Percentiles rank a stretch among this genome's conserved stretches.
Evolutionary conservation across 2,888 invertebrate genomes (phyloP).

Genomic region (Metellina segmentata): DNA sequence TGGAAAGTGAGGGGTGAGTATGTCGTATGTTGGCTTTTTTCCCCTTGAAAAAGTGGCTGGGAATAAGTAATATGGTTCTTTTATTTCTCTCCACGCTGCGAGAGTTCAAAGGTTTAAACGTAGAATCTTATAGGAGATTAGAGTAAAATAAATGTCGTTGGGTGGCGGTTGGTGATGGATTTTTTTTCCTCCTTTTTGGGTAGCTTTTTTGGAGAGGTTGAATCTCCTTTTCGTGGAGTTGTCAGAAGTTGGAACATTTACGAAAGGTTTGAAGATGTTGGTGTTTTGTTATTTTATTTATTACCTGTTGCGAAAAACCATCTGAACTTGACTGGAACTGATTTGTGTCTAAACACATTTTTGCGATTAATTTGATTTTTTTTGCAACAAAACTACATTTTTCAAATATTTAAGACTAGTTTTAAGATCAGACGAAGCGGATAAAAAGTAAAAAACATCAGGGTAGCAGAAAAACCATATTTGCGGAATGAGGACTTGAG

Average conservation of each 20-base stretch:
- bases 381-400: too few relatives aligned
- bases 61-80: conserved; percentile 42
- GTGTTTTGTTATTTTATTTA: neutral
- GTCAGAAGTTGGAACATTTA: neutral
- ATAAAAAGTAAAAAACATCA: too few relatives aligned
- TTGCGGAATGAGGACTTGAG: too few relatives aligned
- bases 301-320: neutral
- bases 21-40: conserved; percentile 13
- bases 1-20: neutral
- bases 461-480: too few relatives aligned
- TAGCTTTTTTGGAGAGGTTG: neutral
- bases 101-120: conserved; percentile 56
- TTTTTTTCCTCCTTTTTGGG: neutral
- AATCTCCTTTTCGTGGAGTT: neutral
- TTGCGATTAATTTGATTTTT: too few relatives aligned
- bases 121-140: neutral
- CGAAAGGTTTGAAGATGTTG: neutral
- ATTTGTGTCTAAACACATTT: too few relatives aligned
- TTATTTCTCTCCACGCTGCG: conserved; percentile 1
- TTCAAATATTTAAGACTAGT: too few relatives aligned
- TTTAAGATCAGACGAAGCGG: too few relatives aligned
- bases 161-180: conserved; percentile 18
- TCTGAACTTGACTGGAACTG: too few relatives aligned
- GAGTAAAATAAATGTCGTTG: neutral
- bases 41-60: neutral